These are phyloP conservation scores for Zeus faber DNA, from an alignment of 2,113 vertebrate genomes.

Conservation along the genomic window DNA sequence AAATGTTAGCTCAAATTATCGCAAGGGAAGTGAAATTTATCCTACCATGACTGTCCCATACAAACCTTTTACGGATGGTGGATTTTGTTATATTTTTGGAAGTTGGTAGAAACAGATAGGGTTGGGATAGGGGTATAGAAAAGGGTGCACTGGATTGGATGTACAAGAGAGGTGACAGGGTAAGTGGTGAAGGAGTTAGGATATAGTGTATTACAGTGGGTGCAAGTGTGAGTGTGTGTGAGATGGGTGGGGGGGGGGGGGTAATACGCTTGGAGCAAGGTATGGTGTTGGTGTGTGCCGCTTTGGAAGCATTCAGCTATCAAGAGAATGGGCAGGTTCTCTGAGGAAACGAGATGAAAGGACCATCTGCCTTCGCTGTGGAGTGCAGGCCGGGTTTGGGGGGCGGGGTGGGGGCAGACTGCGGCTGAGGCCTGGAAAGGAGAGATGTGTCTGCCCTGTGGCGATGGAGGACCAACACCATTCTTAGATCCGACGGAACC, in stretches of 20 bases:
- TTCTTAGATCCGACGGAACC: conserved; percentile 43
- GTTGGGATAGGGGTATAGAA: too few relatives aligned
- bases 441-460: conserved; percentile 48
- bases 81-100: too few relatives aligned
- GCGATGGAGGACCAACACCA: conserved; percentile 36
- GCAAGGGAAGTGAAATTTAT: too few relatives aligned
- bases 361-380: conserved; percentile 66
- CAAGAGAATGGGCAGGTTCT: conserved; percentile 67
- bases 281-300: conserved; percentile 40
- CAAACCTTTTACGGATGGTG: too few relatives aligned
- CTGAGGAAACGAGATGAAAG: conserved; percentile 71
- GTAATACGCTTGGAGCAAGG: conserved; percentile 4
- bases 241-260: conserved; percentile 11
- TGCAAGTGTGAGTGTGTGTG: background rate
- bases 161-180: conserved; percentile 24
- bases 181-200: conserved; percentile 7
- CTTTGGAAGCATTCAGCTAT: conserved; percentile 55
- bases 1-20: too few relatives aligned
- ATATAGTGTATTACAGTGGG: background rate
- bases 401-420: conserved; percentile 3
- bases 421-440: conserved; percentile 26
- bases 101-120: too few relatives aligned
- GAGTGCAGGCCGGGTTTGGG: conserved; percentile 37
- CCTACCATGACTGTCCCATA: too few relatives aligned
- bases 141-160: background rate